Evolutionary conservation across 2,113 vertebrate genomes (phyloP), one percentile per base, ranked within the genome.

Genomic region (Carlito syrichta): DNA sequence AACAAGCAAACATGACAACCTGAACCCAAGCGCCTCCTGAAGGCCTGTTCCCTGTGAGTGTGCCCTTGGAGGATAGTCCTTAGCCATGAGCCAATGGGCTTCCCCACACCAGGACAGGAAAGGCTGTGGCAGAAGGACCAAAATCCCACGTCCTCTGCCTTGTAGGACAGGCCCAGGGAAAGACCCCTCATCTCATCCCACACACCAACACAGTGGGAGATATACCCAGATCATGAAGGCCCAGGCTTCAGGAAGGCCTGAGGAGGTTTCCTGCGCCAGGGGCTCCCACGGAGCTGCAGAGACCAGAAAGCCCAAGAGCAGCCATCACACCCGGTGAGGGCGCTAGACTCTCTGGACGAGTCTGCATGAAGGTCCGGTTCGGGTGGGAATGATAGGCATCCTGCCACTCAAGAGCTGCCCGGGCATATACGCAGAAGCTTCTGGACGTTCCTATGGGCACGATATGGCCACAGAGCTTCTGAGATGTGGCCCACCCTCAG

Each of bases 401-500:
- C 25, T 87, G 54, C 17, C 35, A 38, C n/a, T 14, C n/a, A 81
- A 91, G 50, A 79, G 30, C 54, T 92, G 43, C 32, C 50, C 62
- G 19, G 54, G 40, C 6, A 19, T 50, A 73, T 94, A n/a, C n/a
- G 32, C 35, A 86, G 84, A 91, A 78, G 73, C 45, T 45, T 85
- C 94, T 94, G 85, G 69, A 60, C 73, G 63, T 93, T 91, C 56
- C 86, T 69, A 74, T 60, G 68, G 50, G 62, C 17, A 63, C 0
- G 0, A 43, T 0, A 1, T 69, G 60, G 73, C 30, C 14, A 68
- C 3, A 6, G 77, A 58, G 66, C n/a, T 38, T n/a, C n/a, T 0
- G 0, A 83, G 63, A 74, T 0, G 0, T 16, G 45, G 40, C 16
- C 50, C 25, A 16, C 23, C 30, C 66, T 19, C 22, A 68, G 48